Base-by-base conservation (phyloP, 2,113 vertebrate species). In the Pachyramphus minor region DNA sequence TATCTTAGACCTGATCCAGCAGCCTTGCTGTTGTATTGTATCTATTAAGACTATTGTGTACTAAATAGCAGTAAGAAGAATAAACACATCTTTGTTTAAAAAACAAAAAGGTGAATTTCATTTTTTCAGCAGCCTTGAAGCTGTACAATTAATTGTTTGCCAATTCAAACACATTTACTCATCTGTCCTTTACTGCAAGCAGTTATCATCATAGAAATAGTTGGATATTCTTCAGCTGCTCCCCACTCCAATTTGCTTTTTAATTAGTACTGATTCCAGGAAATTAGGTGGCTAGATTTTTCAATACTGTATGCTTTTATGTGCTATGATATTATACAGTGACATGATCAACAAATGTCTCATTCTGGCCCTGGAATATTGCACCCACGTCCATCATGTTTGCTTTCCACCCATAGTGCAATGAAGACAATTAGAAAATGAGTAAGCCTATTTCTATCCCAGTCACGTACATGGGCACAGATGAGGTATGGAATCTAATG, bases 211-310 rank as follows among this genome's bases (percentile, higher is more conserved):
- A 58, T 33, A 95, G 60, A 93, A 96, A 92, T 78, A 66, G 74
- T 44, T 94, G 69, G 49, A 86, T 84, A 60, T 87, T 78, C 53
- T 88, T 95, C 77, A 87, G 66, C 73, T 93, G 56, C 53, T 93
- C 35, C 41, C 56, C 56, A 74, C 41, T 95, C 35, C 60, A 89
- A 74, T 84, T 89, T 67, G 33, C 31, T 90, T 93, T 90, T 93
- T 92, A 89, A 97, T 96, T 95, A 94, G 73, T 58, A 72, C 53
- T 39, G 88, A 90, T 90, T 83, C 85, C 64, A 87, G 73, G 41
- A 96, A 87, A 93, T 82, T 72, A 75, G n/a, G 31, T 28, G 6
- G 23, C 16, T 81, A 88, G 64, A 64, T 75, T 92, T 93, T 79
- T 93, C 93, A 72, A 47, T 24, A 49, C 52, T 50, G 12, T 42